Conservation (phyloP, 92 coral and sea anemone species). For the Porites cylindrica region DNA sequence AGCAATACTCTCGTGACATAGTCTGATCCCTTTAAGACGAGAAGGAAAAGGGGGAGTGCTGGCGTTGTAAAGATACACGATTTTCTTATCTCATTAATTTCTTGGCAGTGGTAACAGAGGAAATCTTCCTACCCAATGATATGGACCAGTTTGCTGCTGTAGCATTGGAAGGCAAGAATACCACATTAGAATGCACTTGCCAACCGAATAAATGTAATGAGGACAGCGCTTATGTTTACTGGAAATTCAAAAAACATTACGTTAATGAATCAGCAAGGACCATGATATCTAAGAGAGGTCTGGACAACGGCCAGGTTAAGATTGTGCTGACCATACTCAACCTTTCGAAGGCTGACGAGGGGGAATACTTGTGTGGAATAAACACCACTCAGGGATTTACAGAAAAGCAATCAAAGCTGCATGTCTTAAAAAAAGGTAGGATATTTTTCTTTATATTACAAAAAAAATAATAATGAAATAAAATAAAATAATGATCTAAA, state of each 20-base stretch:
- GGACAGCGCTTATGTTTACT: neutral
- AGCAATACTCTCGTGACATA: no score
- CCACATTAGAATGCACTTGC: conserved; percentile 21
- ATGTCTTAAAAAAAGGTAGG: conserved; percentile 20
- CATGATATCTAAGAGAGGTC: neutral
- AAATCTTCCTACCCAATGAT: neutral
- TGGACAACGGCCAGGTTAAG: neutral
- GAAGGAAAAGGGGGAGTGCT: no score
- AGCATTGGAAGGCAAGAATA: conserved; percentile 1
- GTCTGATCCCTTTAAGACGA: no score
- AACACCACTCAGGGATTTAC: conserved; percentile 22
- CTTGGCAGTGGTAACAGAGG: neutral
- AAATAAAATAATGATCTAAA: no score
- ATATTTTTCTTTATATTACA: no score
- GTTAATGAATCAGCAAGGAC: neutral
- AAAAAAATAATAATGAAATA: no score
- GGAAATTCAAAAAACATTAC: neutral
- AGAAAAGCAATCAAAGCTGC: neutral
- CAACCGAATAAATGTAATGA: neutral
- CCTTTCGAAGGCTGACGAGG: neutral
- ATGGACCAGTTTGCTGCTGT: neutral
- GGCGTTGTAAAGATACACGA: no score
- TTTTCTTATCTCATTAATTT: neutral
- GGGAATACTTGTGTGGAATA: conserved; percentile 9
- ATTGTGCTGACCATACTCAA: conserved; percentile 1